phyloP scores from a whole-genome alignment of 2,888 invertebrate genomes.

The Caenorhabditis sp. region DNA sequence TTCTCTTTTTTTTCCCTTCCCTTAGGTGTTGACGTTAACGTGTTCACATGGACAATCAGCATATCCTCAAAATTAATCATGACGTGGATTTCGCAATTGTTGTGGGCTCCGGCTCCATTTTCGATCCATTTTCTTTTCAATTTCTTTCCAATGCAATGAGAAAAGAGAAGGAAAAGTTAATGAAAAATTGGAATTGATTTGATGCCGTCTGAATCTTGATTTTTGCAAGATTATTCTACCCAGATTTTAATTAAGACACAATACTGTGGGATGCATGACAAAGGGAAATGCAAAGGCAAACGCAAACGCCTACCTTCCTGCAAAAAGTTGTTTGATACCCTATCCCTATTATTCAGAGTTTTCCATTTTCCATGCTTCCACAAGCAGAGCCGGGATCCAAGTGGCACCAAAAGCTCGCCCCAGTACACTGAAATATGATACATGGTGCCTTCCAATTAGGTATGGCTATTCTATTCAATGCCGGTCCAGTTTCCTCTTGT shows the following conservation, averaged over 20 bases:
- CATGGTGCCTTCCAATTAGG: constrained; percentile 40
- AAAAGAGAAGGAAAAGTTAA: too few relatives aligned
- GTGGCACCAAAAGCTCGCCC: too few relatives aligned
- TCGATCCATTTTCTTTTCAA: too few relatives aligned
- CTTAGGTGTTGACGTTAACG: constrained; percentile 37
- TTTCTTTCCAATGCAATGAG: too few relatives aligned
- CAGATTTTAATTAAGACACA: constrained; percentile 10
- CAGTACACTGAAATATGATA: constrained; percentile 54
- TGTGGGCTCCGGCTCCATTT: too few relatives aligned
- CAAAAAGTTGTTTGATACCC: constrained; percentile 42
- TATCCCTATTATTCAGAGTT: constrained; percentile 37
- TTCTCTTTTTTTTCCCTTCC: neutral
- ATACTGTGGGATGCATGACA: too few relatives aligned
- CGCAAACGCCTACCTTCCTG: constrained; percentile 26
- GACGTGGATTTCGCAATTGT: constrained; percentile 1
- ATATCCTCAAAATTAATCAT: constrained; percentile 15
- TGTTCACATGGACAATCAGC: too few relatives aligned
- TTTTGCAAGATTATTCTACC: neutral
- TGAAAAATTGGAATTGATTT: constrained; percentile 14
- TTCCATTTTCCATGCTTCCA: too few relatives aligned
- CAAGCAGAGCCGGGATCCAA: too few relatives aligned
- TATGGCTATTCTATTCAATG: constrained; percentile 16
- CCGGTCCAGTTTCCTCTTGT: constrained; percentile 37
- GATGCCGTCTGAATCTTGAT: too few relatives aligned
- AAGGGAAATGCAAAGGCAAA: too few relatives aligned